Evolutionary conservation across 2,888 invertebrate species (phyloP).

Genomic region (Netelia fuscicornis): DNA sequence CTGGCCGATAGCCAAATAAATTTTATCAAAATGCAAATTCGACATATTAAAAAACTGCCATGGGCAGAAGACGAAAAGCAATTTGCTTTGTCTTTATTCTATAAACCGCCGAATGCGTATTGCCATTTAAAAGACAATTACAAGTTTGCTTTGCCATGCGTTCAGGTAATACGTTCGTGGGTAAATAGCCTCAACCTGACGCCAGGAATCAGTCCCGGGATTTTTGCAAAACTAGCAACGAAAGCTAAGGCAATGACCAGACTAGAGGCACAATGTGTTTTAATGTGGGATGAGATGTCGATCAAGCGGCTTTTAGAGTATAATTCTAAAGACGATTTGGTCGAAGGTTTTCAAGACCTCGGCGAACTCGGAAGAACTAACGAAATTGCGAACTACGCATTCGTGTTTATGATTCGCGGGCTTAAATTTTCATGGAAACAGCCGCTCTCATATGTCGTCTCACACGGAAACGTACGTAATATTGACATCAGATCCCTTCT

Average conservation of each 20-base stretch:
- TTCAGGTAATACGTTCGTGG: conserved; percentile 72
- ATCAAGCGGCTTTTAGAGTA: no score
- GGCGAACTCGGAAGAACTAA: conserved; percentile 68
- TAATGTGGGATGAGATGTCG: no score
- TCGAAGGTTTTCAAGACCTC: conserved; percentile 71
- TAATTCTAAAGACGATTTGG: no score
- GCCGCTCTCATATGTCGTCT: conserved; percentile 59
- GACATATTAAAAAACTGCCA: conserved; percentile 62
- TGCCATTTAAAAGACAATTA: conserved; percentile 68
- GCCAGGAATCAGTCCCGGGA: conserved; percentile 69
- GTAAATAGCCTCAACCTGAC: conserved; percentile 70
- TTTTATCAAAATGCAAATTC: conserved; percentile 69
- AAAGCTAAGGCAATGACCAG: conserved; percentile 73
- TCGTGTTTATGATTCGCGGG: conserved; percentile 73
- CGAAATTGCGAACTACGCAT: conserved; percentile 68
- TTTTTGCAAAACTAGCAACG: conserved; percentile 67
- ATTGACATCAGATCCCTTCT: conserved; percentile 12
- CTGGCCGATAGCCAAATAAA: conserved; percentile 16
- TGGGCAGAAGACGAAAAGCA: conserved; percentile 75
- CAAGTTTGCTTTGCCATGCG: conserved; percentile 73
- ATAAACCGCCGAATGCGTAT: conserved; percentile 77
- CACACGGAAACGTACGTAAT: no score
- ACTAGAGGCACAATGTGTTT: conserved; percentile 66
- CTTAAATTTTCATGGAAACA: conserved; percentile 72
- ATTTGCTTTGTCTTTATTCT: conserved; percentile 73